A percentile compares a stretch with the other conserved stretches of the same genome.
Evolutionary conservation across 2,797 vertebrate genomes (phyloP).

Genomic region (Dermochelys coriacea): DNA sequence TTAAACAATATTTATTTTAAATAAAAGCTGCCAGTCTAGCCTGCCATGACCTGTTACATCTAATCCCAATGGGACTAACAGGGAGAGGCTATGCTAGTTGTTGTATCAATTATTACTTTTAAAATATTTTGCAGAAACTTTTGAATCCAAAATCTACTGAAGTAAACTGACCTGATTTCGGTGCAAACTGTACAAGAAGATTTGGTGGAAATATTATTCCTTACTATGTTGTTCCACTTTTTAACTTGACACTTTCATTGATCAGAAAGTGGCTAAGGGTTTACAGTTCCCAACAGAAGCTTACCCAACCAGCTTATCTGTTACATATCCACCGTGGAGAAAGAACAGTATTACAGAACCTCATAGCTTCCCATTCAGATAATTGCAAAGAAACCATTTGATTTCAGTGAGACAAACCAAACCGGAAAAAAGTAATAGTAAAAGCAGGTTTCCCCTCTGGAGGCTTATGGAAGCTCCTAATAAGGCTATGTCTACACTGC

Average conservation of each 20-base stretch:
- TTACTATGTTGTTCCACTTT: not conserved
- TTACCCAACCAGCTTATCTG: not conserved
- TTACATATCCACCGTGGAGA: not conserved
- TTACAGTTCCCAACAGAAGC: not conserved
- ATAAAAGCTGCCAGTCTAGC: constrained; percentile 13
- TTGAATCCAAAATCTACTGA: not conserved
- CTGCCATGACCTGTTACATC: not conserved
- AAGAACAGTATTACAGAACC: not conserved
- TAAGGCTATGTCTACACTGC: too few species aligned
- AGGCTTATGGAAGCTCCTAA: too few species aligned
- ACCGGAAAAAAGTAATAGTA: not conserved
- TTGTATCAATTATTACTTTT: constrained; percentile 10
- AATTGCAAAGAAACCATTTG: not conserved
- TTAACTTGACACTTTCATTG: not conserved
- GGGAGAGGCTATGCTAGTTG: not conserved
- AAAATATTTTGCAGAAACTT: not conserved
- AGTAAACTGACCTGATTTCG: not conserved
- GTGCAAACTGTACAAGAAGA: not conserved
- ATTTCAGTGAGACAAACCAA: not conserved
- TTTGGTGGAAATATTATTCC: not conserved
- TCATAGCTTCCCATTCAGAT: rapidly evolving
- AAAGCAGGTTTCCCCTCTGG: not conserved
- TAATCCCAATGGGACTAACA: not conserved
- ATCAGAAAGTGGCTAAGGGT: not conserved
- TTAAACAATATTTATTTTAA: constrained; percentile 13